Evolutionary conservation across 2,888 invertebrate species (phyloP), one percentile per base, ranked within the genome.

Genomic region (Myopa testacea): DNA sequence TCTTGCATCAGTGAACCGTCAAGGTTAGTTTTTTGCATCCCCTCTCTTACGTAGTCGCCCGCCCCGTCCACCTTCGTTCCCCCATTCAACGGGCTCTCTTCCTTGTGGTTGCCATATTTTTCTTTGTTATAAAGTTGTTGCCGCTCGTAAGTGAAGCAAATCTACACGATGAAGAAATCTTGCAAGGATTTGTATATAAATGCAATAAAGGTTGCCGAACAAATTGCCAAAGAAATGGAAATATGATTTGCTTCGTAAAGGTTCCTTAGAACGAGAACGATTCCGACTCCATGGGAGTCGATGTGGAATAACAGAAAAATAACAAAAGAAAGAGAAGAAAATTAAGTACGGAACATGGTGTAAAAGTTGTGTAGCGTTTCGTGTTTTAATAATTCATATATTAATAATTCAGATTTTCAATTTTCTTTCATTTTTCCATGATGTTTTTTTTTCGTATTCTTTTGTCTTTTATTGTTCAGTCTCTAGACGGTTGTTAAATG

Each of bases 331-430:
- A 38, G n/a, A 60, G 4, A 72, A 37, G 26, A 26, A 26, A 26
- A 26, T 26, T 1, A 26, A 26, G 26, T 26, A 26, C 26, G 8
- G 34, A 65, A 65, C 26, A 37, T 6, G 19, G 73, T 78, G 77
- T 77, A 78, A 75, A 78, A 75, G 75, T 62, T 65, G 73, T 72
- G 74, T 69, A 70, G 55, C 26, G 45, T 12, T 45, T n/a, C 65
- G 34, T 63, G 34, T 37, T 63, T 63, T 63, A 63, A 19, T 45
- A 45, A 45, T 45, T 8, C 10, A 45, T 3, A 10, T 45, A 8
- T 8, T 8, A 45, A 45, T 45, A 45, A 8, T 45, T 10, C 45
- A 45, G 45, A 45, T 8, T 45, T 45, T 26, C 26, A 26, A 26
- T 26, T 26, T 26, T 26, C 26, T 2, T 26, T 26, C 26, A 26